Evolutionary conservation across 2,797 vertebrate genomes (phyloP), one percentile per base, ranked within the genome.

Genomic region (Helostoma temminkii): DNA sequence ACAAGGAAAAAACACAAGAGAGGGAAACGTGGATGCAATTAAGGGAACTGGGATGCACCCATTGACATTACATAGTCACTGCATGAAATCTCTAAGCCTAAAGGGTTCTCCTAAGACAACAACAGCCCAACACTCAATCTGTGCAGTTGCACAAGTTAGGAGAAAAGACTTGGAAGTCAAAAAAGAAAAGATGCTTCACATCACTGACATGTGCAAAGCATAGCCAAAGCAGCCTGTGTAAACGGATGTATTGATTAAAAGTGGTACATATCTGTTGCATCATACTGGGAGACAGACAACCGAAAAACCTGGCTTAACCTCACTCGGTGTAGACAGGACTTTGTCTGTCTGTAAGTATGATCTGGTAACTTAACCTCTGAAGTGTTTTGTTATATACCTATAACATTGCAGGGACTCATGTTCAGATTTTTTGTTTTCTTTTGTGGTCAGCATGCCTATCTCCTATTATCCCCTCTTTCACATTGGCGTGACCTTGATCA

Each of bases 161-260:
- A 30, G 6, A 24, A 59, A 43, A 16, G n/a, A 53, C 1, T 6
- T 6, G 14, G 12, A 42, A 1, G 2, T 5, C 4, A 26, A 21
- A 37, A 36, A 21, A 15, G 6, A 37, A 36, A 21, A 15, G 6
- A 45, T 34, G 30, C 36, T 39, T 49, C 0, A 4, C 36, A 37
- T 45, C 36, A 36, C 42, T 22, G 32, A 16, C 41, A n/a, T 24
- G 18, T 68, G 12, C 26, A 24, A 53, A 74, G 34, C 0, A 1
- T 62, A 43, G 58, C 46, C 32, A 21, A 63, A 66, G 19, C 25
- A 42, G 43, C 41, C 22, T 37, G 22, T 21, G 53, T 50, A 42
- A 30, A 48, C 18, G 2, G 42, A 45, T 42, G 22, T 34, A 71
- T 48, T 26, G 30, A 74, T 64, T 61, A 11, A 49, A 65, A 64